These are phyloP conservation scores for Chrysemys picta DNA, from an alignment of 2,113 vertebrate species.

Conservation along the genomic window DNA sequence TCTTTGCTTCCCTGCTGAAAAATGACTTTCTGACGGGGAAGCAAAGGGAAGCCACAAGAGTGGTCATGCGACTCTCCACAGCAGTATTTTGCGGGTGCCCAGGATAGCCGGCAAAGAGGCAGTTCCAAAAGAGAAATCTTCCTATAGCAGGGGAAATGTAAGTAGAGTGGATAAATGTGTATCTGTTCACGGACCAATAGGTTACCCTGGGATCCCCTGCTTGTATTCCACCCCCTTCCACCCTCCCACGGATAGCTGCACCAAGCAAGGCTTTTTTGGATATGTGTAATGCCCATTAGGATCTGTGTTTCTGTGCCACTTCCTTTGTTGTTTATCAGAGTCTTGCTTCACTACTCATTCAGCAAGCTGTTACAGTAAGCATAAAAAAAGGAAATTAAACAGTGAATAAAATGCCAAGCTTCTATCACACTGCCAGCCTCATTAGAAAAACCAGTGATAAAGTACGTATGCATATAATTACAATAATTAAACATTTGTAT, in stretches of 20 bases:
- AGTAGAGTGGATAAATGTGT: background rate
- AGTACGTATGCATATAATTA: conserved; percentile 60
- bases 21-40: no score
- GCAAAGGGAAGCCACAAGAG: no score
- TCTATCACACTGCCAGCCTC: conserved; percentile 50
- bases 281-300: rapidly evolving
- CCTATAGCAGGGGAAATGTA: background rate
- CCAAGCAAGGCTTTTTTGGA: background rate
- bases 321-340: background rate
- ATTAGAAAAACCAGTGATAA: conserved; percentile 50
- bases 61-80: no score
- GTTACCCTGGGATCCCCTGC: background rate
- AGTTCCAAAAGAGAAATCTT: background rate
- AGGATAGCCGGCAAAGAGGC: no score
- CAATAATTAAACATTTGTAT: conserved; percentile 69
- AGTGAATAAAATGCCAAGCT: conserved; percentile 49
- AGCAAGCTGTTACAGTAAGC: conserved; percentile 62
- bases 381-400: conserved; percentile 58
- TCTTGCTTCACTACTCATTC: background rate
- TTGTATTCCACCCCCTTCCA: background rate
- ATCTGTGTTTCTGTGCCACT: background rate
- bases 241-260: background rate
- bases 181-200: background rate
- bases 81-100: no score
- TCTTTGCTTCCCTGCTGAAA: no score